phyloP scores from a whole-genome alignment of 2,888 invertebrate genomes.

The Lamellibrachia satsuma region DNA sequence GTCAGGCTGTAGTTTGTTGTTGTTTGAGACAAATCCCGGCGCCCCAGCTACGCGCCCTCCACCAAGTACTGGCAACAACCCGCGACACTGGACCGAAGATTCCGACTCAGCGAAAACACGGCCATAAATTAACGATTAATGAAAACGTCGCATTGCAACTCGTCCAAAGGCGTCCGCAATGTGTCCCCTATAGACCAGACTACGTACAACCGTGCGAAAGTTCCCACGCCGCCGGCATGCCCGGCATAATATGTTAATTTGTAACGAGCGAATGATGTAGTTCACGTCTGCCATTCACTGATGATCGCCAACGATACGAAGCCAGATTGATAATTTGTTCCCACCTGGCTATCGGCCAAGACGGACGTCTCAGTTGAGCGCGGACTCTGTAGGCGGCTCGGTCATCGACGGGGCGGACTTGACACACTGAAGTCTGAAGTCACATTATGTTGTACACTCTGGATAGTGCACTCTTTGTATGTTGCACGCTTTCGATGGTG shows the following conservation, averaged over 20 bases:
- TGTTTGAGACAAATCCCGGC: background rate
- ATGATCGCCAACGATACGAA: background rate
- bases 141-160: background rate
- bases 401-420: background rate
- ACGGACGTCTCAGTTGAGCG: background rate
- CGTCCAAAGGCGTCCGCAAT: background rate
- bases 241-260: background rate
- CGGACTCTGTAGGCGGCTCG: too few relatives aligned
- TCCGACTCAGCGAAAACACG: background rate
- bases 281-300: background rate
- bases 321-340: background rate
- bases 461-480: too few relatives aligned
- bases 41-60: background rate
- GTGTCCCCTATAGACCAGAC: background rate
- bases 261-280: background rate
- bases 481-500: too few relatives aligned
- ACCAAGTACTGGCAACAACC: background rate
- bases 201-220: background rate
- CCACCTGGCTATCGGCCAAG: background rate
- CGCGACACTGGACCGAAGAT: background rate
- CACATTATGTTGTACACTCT: too few relatives aligned
- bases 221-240: background rate
- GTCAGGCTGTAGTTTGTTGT: background rate
- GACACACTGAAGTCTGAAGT: background rate
- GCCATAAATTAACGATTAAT: background rate